These are phyloP conservation scores for Littorina saxatilis DNA, from an alignment of 1,140 invertebrate genomes.

Conservation along the genomic window DNA sequence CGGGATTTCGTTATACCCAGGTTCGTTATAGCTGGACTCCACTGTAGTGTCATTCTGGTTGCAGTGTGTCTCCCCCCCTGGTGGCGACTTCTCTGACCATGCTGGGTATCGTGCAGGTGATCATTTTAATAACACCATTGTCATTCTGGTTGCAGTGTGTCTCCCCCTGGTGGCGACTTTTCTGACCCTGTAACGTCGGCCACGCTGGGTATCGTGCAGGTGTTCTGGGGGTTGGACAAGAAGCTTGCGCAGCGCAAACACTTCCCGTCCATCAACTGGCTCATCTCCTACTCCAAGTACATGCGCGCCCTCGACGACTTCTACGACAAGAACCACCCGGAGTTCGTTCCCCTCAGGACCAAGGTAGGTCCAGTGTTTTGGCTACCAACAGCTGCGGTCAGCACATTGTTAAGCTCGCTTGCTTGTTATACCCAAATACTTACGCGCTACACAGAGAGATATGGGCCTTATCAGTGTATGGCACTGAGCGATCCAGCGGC, in stretches of 20 bases:
- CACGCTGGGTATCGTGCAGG: conserved; percentile 99
- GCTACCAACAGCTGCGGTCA: too few species aligned
- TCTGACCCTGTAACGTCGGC: conserved; percentile 99
- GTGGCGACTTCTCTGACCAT: conserved; percentile 99
- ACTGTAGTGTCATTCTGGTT: too few species aligned
- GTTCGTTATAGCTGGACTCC: too few species aligned
- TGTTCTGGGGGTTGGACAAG: conserved; percentile 99
- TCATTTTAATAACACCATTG: too few species aligned
- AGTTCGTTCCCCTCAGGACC: conserved; percentile 92
- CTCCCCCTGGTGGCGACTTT: conserved; percentile 99
- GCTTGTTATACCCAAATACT: too few species aligned
- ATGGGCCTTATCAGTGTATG: too few species aligned
- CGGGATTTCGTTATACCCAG: too few species aligned
- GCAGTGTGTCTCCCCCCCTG: conserved; percentile 95
- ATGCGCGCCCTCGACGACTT: conserved; percentile 98
- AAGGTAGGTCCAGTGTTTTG: conserved; percentile 70
- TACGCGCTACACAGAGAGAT: too few species aligned
- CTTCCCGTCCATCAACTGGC: conserved; percentile 99
- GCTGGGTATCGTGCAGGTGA: conserved; percentile 99
- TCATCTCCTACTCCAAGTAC: conserved; percentile 99
- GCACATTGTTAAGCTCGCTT: too few species aligned
- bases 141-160: conserved; percentile 84
- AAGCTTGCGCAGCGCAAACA: conserved; percentile 99
- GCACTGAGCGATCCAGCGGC: too few species aligned
- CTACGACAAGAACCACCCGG: conserved; percentile 99